phyloP scores from a whole-genome alignment of 2,888 invertebrate genomes.

The Atethmia centrago region DNA sequence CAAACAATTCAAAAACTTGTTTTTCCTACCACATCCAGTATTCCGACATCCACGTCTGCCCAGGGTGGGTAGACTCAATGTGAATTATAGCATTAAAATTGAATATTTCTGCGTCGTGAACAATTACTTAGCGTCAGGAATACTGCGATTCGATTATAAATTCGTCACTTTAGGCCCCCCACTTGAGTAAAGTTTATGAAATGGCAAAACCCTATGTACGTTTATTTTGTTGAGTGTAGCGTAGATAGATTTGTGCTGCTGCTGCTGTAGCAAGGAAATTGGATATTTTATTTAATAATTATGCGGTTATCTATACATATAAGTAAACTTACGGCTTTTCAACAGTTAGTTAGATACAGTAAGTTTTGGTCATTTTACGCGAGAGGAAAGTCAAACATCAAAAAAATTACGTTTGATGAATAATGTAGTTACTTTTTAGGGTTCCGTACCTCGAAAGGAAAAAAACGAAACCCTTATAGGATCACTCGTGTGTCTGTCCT shows the following conservation, averaged over 20 bases:
- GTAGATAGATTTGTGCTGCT: background rate
- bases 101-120: constrained; percentile 57
- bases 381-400: too few species aligned
- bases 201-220: constrained; percentile 22
- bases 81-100: constrained; percentile 59
- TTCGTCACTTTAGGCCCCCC: constrained; percentile 30
- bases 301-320: too few species aligned
- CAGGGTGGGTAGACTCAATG: constrained; percentile 38
- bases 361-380: too few species aligned
- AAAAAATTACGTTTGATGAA: too few species aligned
- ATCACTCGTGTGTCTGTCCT: too few species aligned
- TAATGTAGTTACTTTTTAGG: too few species aligned
- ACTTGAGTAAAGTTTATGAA: constrained; percentile 11
- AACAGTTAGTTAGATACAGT: too few species aligned
- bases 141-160: constrained; percentile 43
- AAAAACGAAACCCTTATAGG: too few species aligned
- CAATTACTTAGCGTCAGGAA: constrained; percentile 57
- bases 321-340: too few species aligned
- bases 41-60: background rate
- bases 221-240: background rate
- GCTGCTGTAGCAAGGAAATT: background rate
- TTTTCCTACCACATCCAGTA: constrained; percentile 37
- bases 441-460: too few species aligned
- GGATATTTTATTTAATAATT: background rate
- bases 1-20: background rate